Base-by-base conservation (phyloP, 2,113 vertebrate genomes). In the Aegotheles bennettii region DNA sequence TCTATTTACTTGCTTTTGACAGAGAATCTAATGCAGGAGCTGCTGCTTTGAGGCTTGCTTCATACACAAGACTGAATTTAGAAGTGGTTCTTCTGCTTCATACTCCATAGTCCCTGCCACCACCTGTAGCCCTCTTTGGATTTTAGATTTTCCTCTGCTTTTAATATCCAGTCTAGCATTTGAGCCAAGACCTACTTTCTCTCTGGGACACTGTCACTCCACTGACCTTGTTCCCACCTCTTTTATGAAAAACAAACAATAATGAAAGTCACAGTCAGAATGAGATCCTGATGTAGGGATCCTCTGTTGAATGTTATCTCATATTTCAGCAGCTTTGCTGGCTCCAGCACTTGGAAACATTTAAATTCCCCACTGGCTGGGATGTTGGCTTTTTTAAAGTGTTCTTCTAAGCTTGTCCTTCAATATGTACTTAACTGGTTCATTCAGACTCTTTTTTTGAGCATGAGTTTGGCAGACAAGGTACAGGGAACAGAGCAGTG, bases 231-330 rank as follows among this genome's bases (percentile, higher is more conserved):
- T 83, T 54, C 59, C 51, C 89, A 63, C 56, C 35, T 89, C 78
- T 79, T 84, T 91, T 87, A 80, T 76, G 77, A 42, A 80, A 93
- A 92, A 59, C 35, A 92, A 90, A 68, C 31, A 67, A 26, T 51
- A 80, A 75, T 73, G 87, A 65, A 95, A 87, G 59, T 54, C 94
- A 59, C 56, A 67, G 89, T 79, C 57, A 81, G 77, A 91, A 59
- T 42, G 65, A 76, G 47, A 93, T 71, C 60, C 77, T 78, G 63
- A 92, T 48, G 68, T 31, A 75, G 40, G 43, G 19, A 84, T 74
- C 21, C 60, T 94, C 79, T 59, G 26, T 33, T 97, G 90, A 96
- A 96, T 95, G 89, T 95, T 96, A 96, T 94, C 91, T 92, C 68
- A 2, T 14, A 67, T 94, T 96, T 95, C 95, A 95, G 94, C n/a